phyloP scores from a whole-genome alignment of 2,888 invertebrate genomes.

The Hirtodrosophila trivittata region DNA sequence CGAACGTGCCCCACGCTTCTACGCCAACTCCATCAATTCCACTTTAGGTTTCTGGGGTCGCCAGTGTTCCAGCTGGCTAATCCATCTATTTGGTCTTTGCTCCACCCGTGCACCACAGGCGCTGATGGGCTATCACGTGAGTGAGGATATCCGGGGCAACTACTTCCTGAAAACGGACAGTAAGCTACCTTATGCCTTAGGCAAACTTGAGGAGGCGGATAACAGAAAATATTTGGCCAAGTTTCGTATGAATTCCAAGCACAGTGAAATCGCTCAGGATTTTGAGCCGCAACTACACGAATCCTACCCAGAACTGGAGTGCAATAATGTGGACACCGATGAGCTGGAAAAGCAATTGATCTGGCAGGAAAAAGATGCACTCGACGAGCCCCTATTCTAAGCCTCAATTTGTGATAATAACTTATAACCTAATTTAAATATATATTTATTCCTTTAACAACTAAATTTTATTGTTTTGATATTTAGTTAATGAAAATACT shows the following conservation, averaged over 20 bases:
- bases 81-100: constrained; percentile 85
- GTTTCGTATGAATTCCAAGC: constrained; percentile 42
- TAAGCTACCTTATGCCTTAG: constrained; percentile 66
- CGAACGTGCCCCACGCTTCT: constrained; percentile 86
- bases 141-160: constrained; percentile 81
- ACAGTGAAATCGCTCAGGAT: constrained; percentile 51
- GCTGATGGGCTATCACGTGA: constrained; percentile 85
- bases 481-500: too few species aligned
- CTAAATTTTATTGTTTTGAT: too few species aligned
- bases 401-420: constrained; percentile 11
- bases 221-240: constrained; percentile 52
- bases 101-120: constrained; percentile 66
- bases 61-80: constrained; percentile 85
- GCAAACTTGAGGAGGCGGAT: constrained; percentile 47
- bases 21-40: constrained; percentile 85
- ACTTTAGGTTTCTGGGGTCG: constrained; percentile 86
- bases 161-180: constrained; percentile 84
- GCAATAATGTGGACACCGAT: constrained; percentile 9
- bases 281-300: constrained; percentile 68
- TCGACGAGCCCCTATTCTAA: constrained; percentile 48
- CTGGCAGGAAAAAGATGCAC: constrained; percentile 24
- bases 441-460: background rate
- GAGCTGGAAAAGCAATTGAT: constrained; percentile 49
- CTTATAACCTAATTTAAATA: too few species aligned
- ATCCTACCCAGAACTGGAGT: constrained; percentile 48